These are phyloP conservation scores for Semibalanus balanoides DNA, from an alignment of 1,140 invertebrate genomes.

Conservation along the genomic window DNA sequence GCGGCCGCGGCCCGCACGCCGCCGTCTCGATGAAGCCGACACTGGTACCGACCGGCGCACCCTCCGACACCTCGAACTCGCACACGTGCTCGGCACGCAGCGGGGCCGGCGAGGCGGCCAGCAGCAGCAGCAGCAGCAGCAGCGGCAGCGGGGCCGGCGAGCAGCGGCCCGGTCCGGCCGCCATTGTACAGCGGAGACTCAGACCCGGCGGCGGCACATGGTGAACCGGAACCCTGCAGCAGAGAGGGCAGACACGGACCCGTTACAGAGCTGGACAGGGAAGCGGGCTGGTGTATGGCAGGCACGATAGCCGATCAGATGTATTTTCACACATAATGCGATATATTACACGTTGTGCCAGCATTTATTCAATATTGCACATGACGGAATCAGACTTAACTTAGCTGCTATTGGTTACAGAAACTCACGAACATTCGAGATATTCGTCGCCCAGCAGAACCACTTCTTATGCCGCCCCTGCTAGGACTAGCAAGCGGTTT, in stretches of 20 bases:
- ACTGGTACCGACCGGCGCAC: slow-evolving; percentile 60
- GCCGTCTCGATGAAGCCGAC: slow-evolving; percentile 59
- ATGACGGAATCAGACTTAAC: no score
- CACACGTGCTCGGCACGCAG: slow-evolving; percentile 7
- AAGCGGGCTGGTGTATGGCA: neutral
- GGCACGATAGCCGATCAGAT: neutral
- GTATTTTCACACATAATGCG: neutral
- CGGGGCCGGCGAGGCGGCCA: slow-evolving; percentile 5
- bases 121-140: slow-evolving; percentile 3
- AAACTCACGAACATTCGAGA: neutral
- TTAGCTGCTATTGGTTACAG: neutral
- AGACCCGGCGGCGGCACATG: neutral
- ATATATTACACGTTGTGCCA: no score
- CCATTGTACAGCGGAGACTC: neutral
- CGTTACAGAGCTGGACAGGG: neutral
- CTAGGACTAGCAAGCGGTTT: neutral
- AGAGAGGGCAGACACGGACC: neutral
- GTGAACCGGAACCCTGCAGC: neutral
- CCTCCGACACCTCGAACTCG: slow-evolving; percentile 71
- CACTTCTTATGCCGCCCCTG: no score
- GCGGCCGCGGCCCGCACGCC: slow-evolving; percentile 71
- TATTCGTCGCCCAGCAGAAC: no score
- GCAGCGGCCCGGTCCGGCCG: no score
- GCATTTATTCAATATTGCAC: no score
- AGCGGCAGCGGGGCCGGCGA: slow-evolving; percentile 7